phyloP scores from a whole-genome alignment of 2,888 invertebrate species.

The Heliconius sara region DNA sequence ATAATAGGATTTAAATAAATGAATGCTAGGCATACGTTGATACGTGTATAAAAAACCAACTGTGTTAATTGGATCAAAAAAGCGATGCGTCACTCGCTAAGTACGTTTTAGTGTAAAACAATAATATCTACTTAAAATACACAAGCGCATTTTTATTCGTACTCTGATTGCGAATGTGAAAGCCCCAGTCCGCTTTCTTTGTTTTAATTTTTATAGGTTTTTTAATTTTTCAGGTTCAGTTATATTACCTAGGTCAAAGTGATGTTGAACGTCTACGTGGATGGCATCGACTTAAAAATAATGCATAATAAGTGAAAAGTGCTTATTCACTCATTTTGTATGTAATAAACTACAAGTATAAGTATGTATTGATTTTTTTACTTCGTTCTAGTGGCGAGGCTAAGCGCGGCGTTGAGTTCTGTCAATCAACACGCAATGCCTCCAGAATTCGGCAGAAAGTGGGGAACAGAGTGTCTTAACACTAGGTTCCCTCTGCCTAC shows the following conservation, averaged over 20 bases:
- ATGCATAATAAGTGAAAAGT: too few species aligned
- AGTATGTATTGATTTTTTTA: too few species aligned
- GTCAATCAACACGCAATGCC: too few species aligned
- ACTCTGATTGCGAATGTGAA: conserved; percentile 38
- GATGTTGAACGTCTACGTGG: too few species aligned
- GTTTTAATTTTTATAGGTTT: conserved; percentile 22
- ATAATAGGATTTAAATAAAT: background rate
- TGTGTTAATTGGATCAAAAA: conserved; percentile 16
- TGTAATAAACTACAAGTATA: too few species aligned
- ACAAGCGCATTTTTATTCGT: conserved; percentile 21
- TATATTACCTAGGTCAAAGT: background rate
- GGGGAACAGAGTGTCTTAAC: too few species aligned
- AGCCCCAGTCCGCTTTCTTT: conserved; percentile 33
- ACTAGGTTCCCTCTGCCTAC: too few species aligned
- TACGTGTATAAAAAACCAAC: background rate
- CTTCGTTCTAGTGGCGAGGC: too few species aligned
- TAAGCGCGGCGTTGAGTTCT: too few species aligned
- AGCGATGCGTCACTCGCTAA: conserved; percentile 25
- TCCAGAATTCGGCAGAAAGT: too few species aligned
- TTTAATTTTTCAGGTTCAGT: conserved; percentile 7
- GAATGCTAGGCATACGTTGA: background rate
- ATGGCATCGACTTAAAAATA: too few species aligned
- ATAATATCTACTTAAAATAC: conserved; percentile 24
- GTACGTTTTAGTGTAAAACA: conserved; percentile 30
- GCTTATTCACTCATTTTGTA: too few species aligned